Evolutionary conservation across 2,797 vertebrate species (phyloP), one percentile per base, ranked within the genome.

Genomic region (Trematomus bernacchii): DNA sequence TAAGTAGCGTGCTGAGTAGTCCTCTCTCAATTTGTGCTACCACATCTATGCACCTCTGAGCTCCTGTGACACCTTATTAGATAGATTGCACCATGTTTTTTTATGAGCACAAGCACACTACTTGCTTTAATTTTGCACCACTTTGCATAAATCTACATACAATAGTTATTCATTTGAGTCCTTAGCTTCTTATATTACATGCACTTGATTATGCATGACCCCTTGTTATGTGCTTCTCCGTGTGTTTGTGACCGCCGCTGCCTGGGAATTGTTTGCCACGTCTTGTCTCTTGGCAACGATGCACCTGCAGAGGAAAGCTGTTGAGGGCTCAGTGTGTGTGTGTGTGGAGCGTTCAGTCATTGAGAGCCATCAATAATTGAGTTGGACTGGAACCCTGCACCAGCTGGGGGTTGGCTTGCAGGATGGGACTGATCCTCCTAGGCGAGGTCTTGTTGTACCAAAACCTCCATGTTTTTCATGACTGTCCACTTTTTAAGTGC

Each of bases 341-440:
- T 77, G 85, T 77, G 81, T 79, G 54, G 82, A 83, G 86, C 74
- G 85, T 43, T 27, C 82, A 65, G 88, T 76, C 85, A 69, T 82
- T 83, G 91, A 89, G 89, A 85, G 80, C 63, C 91, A 94, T 95
- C 83, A 94, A 94, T 95, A 93, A 95, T 95, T 89, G 74, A 94
- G 89, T 51, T 67, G 75, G 63, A 84, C 63, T 92, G 83, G 87
- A 93, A 90, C 72, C 78, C 6, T 12, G 91, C 87, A 91, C 90
- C 85, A 85, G 44, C 93, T 95, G 82, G 94, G 95, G 87, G 77
- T 76, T 71, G 80, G 64, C 76, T 54, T 19, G 52, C 60, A 21
- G 62, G 71, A 76, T 69, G 61, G 71, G 77, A 62, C 51, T 21
- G 77, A 80, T 85, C 77, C 47, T 66, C 66, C 73, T 90, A 60